A percentile compares a stretch with the other conserved stretches of the same genome.
phyloP scores from a whole-genome alignment of 2,797 vertebrate genomes.

The Squalus acanthias region DNA sequence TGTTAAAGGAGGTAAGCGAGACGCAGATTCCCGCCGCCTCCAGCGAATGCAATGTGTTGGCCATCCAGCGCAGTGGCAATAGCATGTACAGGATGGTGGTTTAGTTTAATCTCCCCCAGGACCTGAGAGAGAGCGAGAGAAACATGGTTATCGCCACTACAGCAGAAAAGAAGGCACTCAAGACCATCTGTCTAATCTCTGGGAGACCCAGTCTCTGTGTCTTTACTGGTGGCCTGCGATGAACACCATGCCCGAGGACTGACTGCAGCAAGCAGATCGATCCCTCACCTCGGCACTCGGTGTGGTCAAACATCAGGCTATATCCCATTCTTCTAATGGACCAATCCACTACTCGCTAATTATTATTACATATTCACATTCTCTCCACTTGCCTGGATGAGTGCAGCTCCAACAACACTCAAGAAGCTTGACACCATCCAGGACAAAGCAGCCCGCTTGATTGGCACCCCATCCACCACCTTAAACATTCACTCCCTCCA shows the following conservation, averaged over 20 bases:
- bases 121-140: neutral
- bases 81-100: neutral
- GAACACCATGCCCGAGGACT: neutral
- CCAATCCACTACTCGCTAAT: no score
- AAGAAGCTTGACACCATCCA: no score
- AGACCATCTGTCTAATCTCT: neutral
- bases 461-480: no score
- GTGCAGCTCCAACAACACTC: no score
- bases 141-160: neutral
- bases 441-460: no score
- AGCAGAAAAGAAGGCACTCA: neutral
- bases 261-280: no score
- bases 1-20: neutral
- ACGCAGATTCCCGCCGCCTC: neutral
- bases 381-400: no score
- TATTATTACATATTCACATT: no score
- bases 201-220: neutral
- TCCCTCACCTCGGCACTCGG: neutral
- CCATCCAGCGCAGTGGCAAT: neutral
- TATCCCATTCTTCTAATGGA: no score
- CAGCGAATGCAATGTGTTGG: neutral
- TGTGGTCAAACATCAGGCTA: no score
- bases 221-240: neutral
- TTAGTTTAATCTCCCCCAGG: slow-evolving; percentile 17
- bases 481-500: no score